Base-by-base conservation (phyloP, 2,888 invertebrate genomes). In the Catocala nupta region DNA sequence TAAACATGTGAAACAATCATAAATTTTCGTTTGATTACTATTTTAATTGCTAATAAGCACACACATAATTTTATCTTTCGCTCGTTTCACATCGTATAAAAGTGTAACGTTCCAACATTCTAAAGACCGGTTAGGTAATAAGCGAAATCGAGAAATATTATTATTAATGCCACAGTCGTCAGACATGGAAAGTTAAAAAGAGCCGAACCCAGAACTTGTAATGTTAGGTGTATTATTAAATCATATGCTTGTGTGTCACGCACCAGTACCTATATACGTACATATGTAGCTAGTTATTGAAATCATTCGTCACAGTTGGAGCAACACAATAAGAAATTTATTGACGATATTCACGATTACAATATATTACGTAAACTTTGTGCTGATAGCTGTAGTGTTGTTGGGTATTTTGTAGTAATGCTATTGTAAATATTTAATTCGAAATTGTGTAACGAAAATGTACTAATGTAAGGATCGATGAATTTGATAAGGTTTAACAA, bases 221-320 rank as follows among this genome's bases (percentile, higher is more conserved):
- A 77, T 77, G 73, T 74, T 73, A 63, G 66, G 63, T 74, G 68
- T 81, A 81, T 80, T 82, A 83, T 82, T 83, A 82, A 82, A 81
- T 79, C 78, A 81, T 80, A 84, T 81, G 84, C 81, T 80, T 74
- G 73, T 75, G 71, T 77, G 81, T 74, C 86, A 87, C 86, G 82
- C 81, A 82, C 80, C 63, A 68, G 16, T 65, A 56, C 55, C 62
- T 63, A 65, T 63, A 16, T 16, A 45, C 6, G 47, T 47, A 47
- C 10, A 45, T 45, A 45, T 12, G 45, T n/a, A 45, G 16, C 6
- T 47, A 73, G 75, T 78, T 78, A 80, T 70, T 68, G 69, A 71
- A 74, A 77, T 76, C 75, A 77, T 83, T 84, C 78, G 80, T 77
- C 76, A 81, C 71, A 74, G 79, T 73, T 78, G 72, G 70, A 75